Evolutionary conservation across 2,113 vertebrate species (phyloP).

Genomic region (Triplophysa rosa): DNA sequence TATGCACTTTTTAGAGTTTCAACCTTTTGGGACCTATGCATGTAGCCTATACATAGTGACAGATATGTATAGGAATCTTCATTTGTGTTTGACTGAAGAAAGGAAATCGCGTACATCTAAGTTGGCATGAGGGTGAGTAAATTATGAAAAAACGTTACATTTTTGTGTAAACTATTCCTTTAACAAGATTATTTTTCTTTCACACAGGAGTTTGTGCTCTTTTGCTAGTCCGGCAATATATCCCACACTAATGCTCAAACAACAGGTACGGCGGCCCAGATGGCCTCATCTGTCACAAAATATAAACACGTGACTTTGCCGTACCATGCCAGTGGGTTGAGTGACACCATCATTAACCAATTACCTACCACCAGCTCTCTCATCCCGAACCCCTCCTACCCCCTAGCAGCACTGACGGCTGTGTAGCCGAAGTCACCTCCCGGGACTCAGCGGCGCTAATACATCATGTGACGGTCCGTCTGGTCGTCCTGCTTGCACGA

Average conservation of each 20-base stretch:
- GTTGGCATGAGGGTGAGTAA: too few species aligned
- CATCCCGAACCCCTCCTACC: not conserved
- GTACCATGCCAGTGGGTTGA: slow-evolving; percentile 32
- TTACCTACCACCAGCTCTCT: not conserved
- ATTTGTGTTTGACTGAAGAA: too few species aligned
- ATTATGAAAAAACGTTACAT: too few species aligned
- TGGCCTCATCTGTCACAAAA: slow-evolving; percentile 45
- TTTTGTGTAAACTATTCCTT: too few species aligned
- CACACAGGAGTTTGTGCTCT: not conserved
- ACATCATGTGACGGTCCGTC: slow-evolving; percentile 25
- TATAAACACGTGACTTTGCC: slow-evolving; percentile 39
- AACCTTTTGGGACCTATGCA: too few species aligned
- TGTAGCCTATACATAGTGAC: too few species aligned
- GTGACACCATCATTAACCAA: slow-evolving; percentile 10
- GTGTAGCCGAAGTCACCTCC: not conserved
- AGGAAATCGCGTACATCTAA: too few species aligned
- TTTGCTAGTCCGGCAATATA: not conserved
- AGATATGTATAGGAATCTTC: too few species aligned
- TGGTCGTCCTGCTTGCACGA: slow-evolving; percentile 10
- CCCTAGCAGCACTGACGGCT: not conserved
- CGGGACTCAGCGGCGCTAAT: slow-evolving; percentile 11
- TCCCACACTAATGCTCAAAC: slow-evolving; percentile 5
- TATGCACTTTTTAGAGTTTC: too few species aligned
- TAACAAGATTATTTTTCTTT: not conserved
- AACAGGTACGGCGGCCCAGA: slow-evolving; percentile 40